Base-by-base conservation (phyloP, 2,888 invertebrate genomes). In the Galeruca laticollis region DNA sequence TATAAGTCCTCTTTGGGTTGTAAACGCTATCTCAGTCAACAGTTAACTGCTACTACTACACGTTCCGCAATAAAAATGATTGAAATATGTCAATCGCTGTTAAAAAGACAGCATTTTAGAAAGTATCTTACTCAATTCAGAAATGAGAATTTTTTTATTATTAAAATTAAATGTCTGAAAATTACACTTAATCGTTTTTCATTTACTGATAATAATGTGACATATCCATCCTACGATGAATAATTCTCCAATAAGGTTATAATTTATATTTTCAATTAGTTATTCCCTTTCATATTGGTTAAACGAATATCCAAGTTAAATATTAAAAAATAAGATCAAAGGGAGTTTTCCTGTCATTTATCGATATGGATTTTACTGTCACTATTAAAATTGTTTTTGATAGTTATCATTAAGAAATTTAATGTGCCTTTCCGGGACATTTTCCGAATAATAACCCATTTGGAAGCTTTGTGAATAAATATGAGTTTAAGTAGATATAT, bases 251-350 rank as follows among this genome's bases (percentile, higher is more conserved):
- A 47, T 70, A 69, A 74, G 67, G 71, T 65, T 54, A 65, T 68
- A 56, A 70, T 70, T 73, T 62, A 70, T 70, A 60, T 70, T 73
- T 54, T 65, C 49, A 21, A 21, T 73, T 68, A 61, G 26, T 20
- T 47, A 73, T 73, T 73, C 72, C 47, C 72, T 73, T 73, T 73
- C 21, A 43, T n/a, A 35, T 52, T 65, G 52, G 68, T n/a, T 35
- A 60, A 59, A 57, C 57, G 61, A 70, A 70, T 57, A 68, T 57
- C 61, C 60, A 56, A 56, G 65, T 65, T 65, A 70, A 73, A 70
- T 61, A 71, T 68, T 71, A 47, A 71, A 68, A 71, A 69, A 60
- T 64, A 35, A 21, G 61, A 71, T 68, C 71, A 71, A 71, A 68
- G 71, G 37, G 49, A 64, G 63, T 56, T 26, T 49, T 56, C 47